Percentiles rank a stretch among this genome's conserved stretches.
These are phyloP conservation scores for Thymallus thymallus DNA, from an alignment of 2,113 vertebrate species.

Conservation along the genomic window DNA sequence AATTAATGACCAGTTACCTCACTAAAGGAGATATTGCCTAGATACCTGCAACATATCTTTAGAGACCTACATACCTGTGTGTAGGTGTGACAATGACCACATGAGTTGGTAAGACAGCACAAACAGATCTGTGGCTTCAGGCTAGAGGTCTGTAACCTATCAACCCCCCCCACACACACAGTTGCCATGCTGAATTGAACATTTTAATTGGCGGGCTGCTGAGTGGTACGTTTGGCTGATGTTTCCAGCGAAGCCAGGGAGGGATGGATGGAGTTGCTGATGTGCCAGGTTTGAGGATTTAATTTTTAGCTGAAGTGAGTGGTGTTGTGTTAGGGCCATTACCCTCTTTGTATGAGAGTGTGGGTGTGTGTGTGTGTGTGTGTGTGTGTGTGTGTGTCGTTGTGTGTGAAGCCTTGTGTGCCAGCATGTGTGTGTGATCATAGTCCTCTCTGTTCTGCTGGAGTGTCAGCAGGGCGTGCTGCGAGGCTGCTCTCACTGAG, in stretches of 20 bases:
- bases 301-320: conserved; percentile 57
- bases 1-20: conserved; percentile 7
- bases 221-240: conserved; percentile 58
- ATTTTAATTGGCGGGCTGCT: conserved; percentile 66
- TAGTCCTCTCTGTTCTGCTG: neutral
- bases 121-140: no score
- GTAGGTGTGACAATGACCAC: no score
- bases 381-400: no score
- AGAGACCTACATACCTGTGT: no score
- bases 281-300: conserved; percentile 51
- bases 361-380: no score
- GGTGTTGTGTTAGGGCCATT: conserved; percentile 56
- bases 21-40: conserved; percentile 8
- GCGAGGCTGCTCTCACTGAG: conserved; percentile 42
- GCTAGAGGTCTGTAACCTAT: no score
- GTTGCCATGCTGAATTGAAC: conserved; percentile 44
- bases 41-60: neutral
- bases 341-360: conserved; percentile 15
- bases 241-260: conserved; percentile 5
- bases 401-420: no score
- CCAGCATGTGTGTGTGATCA: no score
- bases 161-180: neutral
- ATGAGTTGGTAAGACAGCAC: no score
- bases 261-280: conserved; percentile 44
- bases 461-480: conserved; percentile 55